These are phyloP conservation scores for Pseudococcus viburni DNA, from an alignment of 2,888 invertebrate genomes.

Conservation along the genomic window DNA sequence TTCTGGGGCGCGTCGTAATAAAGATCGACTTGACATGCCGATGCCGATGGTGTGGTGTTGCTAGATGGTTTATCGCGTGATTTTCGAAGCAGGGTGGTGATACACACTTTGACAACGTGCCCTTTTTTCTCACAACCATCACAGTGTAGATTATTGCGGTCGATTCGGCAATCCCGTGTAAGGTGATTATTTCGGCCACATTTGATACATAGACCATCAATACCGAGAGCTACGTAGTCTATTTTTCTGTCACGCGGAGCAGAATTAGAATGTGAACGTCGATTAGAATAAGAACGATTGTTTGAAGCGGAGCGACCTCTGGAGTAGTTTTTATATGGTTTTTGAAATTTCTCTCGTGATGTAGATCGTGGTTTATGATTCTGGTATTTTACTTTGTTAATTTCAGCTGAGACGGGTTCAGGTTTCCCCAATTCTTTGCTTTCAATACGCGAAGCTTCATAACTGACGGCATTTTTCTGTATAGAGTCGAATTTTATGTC, in stretches of 20 bases:
- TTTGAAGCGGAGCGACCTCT: too few relatives aligned
- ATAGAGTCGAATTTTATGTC: background rate
- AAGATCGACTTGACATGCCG: background rate
- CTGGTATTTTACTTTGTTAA: background rate
- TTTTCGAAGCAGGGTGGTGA: background rate
- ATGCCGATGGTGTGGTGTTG: background rate
- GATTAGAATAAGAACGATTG: background rate
- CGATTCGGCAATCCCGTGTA: background rate
- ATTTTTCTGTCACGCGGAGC: background rate
- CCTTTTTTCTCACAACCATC: background rate
- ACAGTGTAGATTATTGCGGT: background rate
- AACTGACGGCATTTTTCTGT: background rate
- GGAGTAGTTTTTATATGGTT: background rate
- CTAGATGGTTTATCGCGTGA: background rate
- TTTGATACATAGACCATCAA: constrained; percentile 12
- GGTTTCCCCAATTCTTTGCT: background rate
- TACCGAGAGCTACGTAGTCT: background rate
- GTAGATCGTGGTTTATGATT: background rate
- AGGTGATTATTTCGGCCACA: constrained; percentile 43
- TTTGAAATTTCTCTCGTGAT: background rate
- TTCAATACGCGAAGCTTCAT: background rate
- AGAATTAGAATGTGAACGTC: background rate
- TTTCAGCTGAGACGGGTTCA: background rate
- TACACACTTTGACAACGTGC: constrained; percentile 18
- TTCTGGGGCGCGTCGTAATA: background rate